phyloP scores from a whole-genome alignment of 2,113 vertebrate genomes.

The Choloepus hoffmanni region DNA sequence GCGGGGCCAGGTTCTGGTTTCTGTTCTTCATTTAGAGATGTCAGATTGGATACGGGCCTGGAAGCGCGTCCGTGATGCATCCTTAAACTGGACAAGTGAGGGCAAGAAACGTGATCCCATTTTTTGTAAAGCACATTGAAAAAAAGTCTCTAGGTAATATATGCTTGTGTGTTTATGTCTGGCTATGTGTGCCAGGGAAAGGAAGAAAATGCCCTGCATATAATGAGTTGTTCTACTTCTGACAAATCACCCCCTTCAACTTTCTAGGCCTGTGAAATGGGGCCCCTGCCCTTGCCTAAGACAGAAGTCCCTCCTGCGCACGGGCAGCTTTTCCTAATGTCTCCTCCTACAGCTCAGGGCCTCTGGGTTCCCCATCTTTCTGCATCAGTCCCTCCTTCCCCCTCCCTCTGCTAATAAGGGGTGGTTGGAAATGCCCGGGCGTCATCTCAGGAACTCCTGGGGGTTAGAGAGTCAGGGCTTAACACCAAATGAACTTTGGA shows the following conservation, averaged over 20 bases:
- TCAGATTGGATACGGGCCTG: background rate
- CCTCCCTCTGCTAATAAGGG: background rate
- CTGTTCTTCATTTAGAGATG: background rate
- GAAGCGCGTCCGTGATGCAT: background rate
- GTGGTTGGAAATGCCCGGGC: background rate
- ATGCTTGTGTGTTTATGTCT: fast-evolving
- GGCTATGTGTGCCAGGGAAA: background rate
- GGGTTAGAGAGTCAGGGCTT: background rate
- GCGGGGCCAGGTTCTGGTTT: too few relatives aligned
- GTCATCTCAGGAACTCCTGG: background rate
- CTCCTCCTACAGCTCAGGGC: background rate
- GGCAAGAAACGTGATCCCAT: background rate
- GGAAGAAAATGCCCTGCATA: background rate
- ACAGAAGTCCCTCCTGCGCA: background rate
- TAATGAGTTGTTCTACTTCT: background rate
- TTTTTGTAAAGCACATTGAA: background rate
- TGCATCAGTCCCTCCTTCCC: background rate
- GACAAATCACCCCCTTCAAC: background rate
- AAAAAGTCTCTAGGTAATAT: background rate
- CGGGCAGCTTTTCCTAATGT: background rate
- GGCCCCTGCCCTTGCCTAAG: background rate
- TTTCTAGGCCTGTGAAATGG: background rate
- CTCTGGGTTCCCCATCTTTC: background rate
- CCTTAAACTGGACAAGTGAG: background rate
- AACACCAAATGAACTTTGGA: too few relatives aligned